phyloP scores from a whole-genome alignment of 2,113 vertebrate genomes.

The Phocoena phocoena region DNA sequence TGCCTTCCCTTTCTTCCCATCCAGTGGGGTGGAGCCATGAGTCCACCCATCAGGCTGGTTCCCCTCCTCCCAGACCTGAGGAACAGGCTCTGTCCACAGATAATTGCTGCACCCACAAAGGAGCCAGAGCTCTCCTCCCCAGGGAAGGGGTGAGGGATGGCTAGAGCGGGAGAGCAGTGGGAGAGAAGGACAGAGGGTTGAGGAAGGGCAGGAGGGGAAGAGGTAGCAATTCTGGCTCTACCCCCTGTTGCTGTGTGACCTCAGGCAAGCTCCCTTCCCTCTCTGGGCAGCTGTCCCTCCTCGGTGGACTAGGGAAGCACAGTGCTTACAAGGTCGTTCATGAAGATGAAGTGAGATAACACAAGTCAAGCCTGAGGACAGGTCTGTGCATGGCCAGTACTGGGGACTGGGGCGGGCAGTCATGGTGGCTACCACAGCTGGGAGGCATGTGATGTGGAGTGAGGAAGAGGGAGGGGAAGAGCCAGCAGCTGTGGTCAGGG shows the following conservation, averaged over 20 bases:
- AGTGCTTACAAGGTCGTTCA: neutral
- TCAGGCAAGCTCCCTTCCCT: neutral
- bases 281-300: neutral
- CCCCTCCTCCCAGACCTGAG: neutral
- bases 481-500: neutral
- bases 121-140: neutral
- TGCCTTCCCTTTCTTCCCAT: neutral
- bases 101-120: neutral
- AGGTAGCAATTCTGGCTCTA: neutral
- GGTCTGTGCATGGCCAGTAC: neutral
- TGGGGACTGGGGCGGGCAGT: accelerated
- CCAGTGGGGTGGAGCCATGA: neutral
- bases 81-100: neutral
- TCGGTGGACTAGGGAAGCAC: neutral
- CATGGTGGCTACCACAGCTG: neutral
- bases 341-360: neutral
- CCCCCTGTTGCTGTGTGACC: neutral
- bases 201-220: neutral
- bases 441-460: neutral
- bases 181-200: neutral
- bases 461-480: neutral
- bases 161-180: neutral
- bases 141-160: neutral
- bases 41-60: neutral
- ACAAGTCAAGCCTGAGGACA: neutral